Evolutionary conservation across 30 jellyfish, hydroid and myxozoan genomes (phyloP), one percentile per base, ranked within the genome.

Genomic region (Hydractinia echinata): DNA sequence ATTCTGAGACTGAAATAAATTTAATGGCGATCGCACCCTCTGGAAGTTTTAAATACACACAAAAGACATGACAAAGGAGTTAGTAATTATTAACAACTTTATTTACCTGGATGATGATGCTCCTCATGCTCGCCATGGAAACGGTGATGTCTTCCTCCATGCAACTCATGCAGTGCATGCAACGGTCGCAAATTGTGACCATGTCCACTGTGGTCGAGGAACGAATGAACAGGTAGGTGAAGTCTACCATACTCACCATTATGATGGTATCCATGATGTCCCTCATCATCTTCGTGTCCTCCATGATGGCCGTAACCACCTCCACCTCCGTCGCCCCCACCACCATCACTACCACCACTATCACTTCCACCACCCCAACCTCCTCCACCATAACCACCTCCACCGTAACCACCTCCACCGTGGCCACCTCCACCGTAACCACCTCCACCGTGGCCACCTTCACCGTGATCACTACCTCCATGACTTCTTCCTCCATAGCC

Each of bases 371-470:
- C 80, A 30, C 80, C 80, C 13, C 48, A 14, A 56, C 48, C n/a
- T 18, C 54, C 51, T 5, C 80, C 80, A n/a, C 21, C 21, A 70
- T 56, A 54, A 30, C 80, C 80, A 18, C 48, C 51, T 54, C 48
- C n/a, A 71, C 55, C 53, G 1, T 67, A 55, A 52, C 81, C 81
- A 3, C 44, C 53, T 0, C 67, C 53, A 71, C 51, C 79, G 53
- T 85, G 88, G n/a, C 86, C 86, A 20, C 51, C 61, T 55, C 85
- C 87, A 9, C 87, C 87, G 10, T 76, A 73, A 70, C 70, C 72
- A 4, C 87, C 84, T 52, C 73, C 61, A 60, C 79, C 79, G 76
- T 82, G 85, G 5, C 93, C 96, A 21, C 89, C 94, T 30, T 83
- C 93, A 77, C 77, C 77, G 18, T 67, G 60, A n/a, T 89, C 88